Percentiles rank a stretch among this genome's conserved stretches.
phyloP scores from a whole-genome alignment of 2,113 vertebrate species.

The Pithys albifrons region DNA sequence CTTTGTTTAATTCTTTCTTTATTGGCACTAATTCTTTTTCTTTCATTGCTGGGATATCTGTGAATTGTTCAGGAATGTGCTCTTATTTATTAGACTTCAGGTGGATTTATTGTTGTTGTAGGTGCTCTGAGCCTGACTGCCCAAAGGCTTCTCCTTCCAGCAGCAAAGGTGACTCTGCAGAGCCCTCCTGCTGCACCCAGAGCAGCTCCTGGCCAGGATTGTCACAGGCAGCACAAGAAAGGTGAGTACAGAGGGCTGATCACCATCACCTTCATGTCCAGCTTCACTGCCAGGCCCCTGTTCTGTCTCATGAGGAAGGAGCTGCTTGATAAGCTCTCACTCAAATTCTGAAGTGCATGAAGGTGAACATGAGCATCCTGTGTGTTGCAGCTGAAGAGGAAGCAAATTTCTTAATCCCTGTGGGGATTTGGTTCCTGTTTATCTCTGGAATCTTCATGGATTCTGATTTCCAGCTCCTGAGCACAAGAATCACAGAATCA shows the following conservation, averaged over 20 bases:
- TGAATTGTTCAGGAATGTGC: background rate
- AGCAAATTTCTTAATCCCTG: background rate
- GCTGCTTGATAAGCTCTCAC: background rate
- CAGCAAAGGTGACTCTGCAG: conserved; percentile 59
- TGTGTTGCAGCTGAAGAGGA: background rate
- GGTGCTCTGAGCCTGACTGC: conserved; percentile 68
- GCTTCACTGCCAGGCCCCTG: background rate
- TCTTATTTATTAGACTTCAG: background rate
- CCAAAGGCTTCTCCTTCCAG: conserved; percentile 66
- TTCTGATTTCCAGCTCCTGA: no score
- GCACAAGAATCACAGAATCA: no score
- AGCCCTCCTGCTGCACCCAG: conserved; percentile 55
- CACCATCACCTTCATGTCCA: background rate
- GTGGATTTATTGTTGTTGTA: background rate
- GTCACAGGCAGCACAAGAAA: conserved; percentile 51
- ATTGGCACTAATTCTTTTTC: background rate
- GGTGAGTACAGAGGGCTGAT: conserved; percentile 40
- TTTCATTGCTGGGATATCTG: background rate
- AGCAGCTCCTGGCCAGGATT: conserved; percentile 50
- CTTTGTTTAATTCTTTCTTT: conserved; percentile 19
- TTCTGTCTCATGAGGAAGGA: background rate
- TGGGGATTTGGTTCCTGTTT: background rate
- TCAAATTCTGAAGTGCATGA: background rate
- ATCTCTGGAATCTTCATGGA: no score
- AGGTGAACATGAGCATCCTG: background rate